Evolutionary conservation across 2,797 vertebrate genomes (phyloP).

Genomic region (Esox lucius): DNA sequence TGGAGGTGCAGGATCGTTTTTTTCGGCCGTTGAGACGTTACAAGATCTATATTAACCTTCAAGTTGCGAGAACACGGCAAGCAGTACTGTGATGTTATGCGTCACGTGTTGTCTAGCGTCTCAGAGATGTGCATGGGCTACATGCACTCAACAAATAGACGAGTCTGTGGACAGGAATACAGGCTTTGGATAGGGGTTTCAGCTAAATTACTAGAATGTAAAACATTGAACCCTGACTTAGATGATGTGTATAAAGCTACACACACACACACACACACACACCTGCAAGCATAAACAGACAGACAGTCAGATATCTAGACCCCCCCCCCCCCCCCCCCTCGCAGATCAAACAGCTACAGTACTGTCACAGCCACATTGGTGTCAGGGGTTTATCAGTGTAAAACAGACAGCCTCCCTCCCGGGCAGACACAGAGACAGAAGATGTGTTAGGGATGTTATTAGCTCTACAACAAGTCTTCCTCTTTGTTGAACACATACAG

Average conservation of each 20-base stretch:
- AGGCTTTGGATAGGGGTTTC: no score
- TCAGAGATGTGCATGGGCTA: background rate
- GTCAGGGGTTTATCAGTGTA: background rate
- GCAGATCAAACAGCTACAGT: background rate
- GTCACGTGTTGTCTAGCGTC: background rate
- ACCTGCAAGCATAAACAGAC: background rate
- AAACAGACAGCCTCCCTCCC: background rate
- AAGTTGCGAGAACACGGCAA: no score
- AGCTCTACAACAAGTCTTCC: background rate
- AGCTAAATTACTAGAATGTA: no score
- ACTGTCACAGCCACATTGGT: background rate
- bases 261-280: slow-evolving; percentile 13
- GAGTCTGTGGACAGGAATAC: background rate
- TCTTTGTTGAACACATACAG: background rate
- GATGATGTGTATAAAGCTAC: background rate
- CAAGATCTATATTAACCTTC: no score
- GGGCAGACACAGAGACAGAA: background rate
- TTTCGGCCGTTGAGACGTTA: no score
- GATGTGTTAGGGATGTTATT: background rate
- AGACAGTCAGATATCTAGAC: no score
- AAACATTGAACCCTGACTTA: no score
- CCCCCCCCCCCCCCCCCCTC: no score
- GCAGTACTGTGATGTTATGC: no score
- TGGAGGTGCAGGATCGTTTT: background rate
- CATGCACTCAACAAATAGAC: background rate